Conservation (phyloP, 2,113 vertebrate species). For the Muntiacus muntjak region DNA sequence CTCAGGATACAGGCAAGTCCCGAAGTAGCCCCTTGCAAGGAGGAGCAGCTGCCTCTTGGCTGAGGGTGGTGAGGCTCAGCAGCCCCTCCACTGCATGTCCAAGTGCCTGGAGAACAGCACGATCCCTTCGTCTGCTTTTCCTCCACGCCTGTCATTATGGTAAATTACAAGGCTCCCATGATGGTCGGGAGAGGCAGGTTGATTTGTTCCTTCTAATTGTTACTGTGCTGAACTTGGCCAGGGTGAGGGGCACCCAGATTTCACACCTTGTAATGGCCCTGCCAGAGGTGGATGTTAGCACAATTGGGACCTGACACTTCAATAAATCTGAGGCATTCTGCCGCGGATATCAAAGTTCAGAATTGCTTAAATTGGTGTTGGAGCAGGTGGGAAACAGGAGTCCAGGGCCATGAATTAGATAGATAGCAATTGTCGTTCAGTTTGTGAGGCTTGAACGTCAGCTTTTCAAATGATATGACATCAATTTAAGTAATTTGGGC, state of each 20-base stretch:
- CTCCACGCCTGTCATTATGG: constrained; percentile 5
- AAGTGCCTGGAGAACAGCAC: constrained; percentile 23
- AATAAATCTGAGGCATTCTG: constrained; percentile 71
- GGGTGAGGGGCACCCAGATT: constrained; percentile 66
- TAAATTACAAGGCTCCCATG: constrained; percentile 65
- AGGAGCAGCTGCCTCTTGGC: neutral
- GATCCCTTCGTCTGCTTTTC: neutral
- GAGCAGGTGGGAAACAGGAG: constrained; percentile 76
- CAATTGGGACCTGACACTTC: constrained; percentile 72
- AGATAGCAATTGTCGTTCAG: constrained; percentile 70
- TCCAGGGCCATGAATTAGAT: constrained; percentile 65
- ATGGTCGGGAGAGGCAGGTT: constrained; percentile 53
- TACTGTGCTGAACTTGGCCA: constrained; percentile 11
- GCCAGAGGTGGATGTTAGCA: constrained; percentile 64
- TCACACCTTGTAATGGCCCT: constrained; percentile 71
- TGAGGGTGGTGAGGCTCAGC: neutral
- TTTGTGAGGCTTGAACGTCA: constrained; percentile 43
- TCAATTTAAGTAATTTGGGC: constrained; percentile 76
- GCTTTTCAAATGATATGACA: constrained; percentile 75
- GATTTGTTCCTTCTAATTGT: constrained; percentile 72
- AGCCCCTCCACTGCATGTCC: neutral
- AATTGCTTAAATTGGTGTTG: constrained; percentile 79
- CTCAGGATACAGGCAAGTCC: neutral
- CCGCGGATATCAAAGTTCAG: constrained; percentile 70
- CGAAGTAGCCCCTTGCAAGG: neutral